These are phyloP conservation scores for Hormaphis cornu DNA, from an alignment of 1,140 invertebrate species.

Conservation along the genomic window DNA sequence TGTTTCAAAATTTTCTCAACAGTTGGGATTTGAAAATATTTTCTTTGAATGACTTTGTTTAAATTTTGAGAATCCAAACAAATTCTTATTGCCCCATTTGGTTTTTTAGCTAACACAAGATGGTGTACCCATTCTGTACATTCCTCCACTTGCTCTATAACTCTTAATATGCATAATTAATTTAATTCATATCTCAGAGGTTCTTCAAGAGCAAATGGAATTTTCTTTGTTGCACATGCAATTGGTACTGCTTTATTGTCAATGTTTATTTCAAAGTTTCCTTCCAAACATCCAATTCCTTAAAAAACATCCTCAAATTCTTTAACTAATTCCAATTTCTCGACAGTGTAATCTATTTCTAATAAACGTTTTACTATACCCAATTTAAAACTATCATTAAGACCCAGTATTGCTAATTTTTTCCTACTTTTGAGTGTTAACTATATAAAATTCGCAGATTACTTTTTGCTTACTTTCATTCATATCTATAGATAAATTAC, in stretches of 20 bases:
- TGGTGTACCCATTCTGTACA: constrained; percentile 45
- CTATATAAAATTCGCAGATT: background rate
- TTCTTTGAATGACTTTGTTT: constrained; percentile 44
- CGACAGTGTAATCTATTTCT: background rate
- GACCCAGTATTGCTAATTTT: background rate
- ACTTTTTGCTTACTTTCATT: background rate
- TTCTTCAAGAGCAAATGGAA: background rate
- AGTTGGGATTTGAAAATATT: constrained; percentile 42
- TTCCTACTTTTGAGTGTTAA: background rate
- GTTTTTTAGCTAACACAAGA: constrained; percentile 44
- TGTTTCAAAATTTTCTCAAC: constrained; percentile 42
- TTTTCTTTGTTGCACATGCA: background rate
- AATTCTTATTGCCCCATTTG: constrained; percentile 43
- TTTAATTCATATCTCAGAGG: background rate
- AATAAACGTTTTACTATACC: background rate
- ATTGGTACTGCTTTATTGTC: background rate
- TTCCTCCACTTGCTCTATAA: background rate
- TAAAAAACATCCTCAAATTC: background rate
- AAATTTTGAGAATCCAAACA: constrained; percentile 47
- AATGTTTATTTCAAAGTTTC: background rate
- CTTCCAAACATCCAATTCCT: background rate
- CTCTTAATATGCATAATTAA: background rate
- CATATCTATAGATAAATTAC: background rate
- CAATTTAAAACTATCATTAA: background rate
- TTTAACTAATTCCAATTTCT: background rate